A percentile compares a stretch with the other conserved stretches of the same genome.
phyloP scores from a whole-genome alignment of 2,888 invertebrate genomes.

The Epiblema foenella region DNA sequence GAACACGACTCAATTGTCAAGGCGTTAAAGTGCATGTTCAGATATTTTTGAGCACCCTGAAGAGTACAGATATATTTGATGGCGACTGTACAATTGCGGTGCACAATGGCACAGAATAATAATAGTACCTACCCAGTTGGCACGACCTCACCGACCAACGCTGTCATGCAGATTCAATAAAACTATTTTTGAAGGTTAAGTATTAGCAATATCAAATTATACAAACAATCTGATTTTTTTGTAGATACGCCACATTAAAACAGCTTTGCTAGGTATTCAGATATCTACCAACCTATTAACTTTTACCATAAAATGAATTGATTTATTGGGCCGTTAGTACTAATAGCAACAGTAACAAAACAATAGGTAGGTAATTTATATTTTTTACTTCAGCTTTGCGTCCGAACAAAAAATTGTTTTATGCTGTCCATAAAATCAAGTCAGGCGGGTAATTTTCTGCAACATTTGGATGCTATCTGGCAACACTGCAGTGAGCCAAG shows the following conservation, averaged over 20 bases:
- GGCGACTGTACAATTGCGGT: too few species aligned
- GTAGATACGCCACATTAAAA: not conserved
- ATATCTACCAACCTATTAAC: not conserved
- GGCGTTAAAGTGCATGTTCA: too few species aligned
- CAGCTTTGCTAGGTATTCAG: not conserved
- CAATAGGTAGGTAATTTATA: slow-evolving; percentile 2
- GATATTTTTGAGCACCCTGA: too few species aligned
- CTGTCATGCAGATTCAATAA: too few species aligned
- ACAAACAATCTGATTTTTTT: too few species aligned
- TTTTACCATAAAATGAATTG: not conserved
- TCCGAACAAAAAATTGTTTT: not conserved
- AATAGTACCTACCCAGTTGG: too few species aligned
- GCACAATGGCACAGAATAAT: too few species aligned
- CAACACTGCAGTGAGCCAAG: slow-evolving; percentile 13
- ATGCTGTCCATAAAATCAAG: slow-evolving; percentile 17
- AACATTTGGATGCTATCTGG: slow-evolving; percentile 18
- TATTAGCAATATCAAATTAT: too few species aligned
- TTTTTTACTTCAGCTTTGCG: not conserved
- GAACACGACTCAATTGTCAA: too few species aligned
- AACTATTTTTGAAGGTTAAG: too few species aligned
- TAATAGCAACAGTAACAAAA: not conserved
- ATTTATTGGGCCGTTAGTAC: not conserved
- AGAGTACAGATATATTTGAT: too few species aligned
- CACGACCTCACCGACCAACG: too few species aligned
- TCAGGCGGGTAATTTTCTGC: slow-evolving; percentile 20